Evolutionary conservation across 2,888 invertebrate genomes (phyloP), one percentile per base, ranked within the genome.

Genomic region (Troides aeacus): DNA sequence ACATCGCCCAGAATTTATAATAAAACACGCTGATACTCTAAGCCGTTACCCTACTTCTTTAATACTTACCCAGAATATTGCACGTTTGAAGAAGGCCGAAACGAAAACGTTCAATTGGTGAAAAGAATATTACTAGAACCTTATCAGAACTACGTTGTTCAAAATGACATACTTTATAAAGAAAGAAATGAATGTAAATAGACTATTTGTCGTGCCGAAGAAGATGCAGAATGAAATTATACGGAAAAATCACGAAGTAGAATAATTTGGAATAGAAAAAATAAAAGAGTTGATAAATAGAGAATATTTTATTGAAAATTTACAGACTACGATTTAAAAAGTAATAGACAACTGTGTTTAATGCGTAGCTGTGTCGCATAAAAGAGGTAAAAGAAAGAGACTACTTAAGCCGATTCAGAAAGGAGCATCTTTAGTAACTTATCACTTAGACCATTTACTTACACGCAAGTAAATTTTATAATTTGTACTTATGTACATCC

Each of bases 141-240:
- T 64, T 75, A n/a, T 65, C 76, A 62, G 66, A 75, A 59, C 15
- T 50, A 53, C 23, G 65, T 76, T 68, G 24, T 76, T 3, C 24
- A 24, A 24, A 24, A 24, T 24, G 24, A 24, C 24, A 24, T 24
- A 24, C 24, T 24, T 24, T 24, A 24, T 24, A 24, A 5, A 72
- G 46, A 12, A 76, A 75, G 68, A 62, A 23, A 21, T 69, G 68
- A 62, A 75, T 64, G 74, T 70, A 15, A 68, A n/a, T 30, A 71
- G 24, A 66, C 23, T 72, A n/a, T 69, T 74, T 56, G 73, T 77
- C n/a, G 72, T 78, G 63, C 76, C 75, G 0, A 73, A 74, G 57
- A 72, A 66, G 24, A 75, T 77, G 73, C 70, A 74, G 39, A 21
- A 58, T 30, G 79, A 85, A 68, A 76, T 87, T 1, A 84, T 87